Evolutionary conservation across 2,113 vertebrate species (phyloP), one percentile per base, ranked within the genome.

Genomic region (Neopipo cinnamomea): DNA sequence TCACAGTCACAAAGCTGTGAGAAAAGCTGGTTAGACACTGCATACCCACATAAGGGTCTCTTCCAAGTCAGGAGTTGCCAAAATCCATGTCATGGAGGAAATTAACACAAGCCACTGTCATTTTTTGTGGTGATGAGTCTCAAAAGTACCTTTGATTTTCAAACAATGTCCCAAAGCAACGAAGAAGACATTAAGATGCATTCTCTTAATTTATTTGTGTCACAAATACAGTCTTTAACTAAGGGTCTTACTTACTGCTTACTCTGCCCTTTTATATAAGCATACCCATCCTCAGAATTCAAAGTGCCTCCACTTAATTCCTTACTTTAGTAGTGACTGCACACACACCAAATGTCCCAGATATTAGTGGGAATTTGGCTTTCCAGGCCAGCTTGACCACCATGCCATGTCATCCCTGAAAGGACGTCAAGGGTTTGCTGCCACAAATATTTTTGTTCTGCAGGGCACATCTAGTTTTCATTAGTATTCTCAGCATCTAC

Each of bases 71-170:
- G 37, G n/a, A 39, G 12, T 18, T 25, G 21, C 24, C 35, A 46
- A 73, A 89, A 44, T 66, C 46, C 5, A 0, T 33, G 24, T 8
- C 9, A 33, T 7, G 3, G 21, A 83, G 12, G 31, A 44, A 74
- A 65, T 7, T 20, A 53, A 37, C 11, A 56, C 9, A 65, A 71
- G 21, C 9, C 21, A 73, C 17, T 28, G 21, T 28, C 42, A 30
- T 41, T 2, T 2, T 13, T 84, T 9, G 18, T 0, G 2, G 7
- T 6, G 9, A 8, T 55, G 19, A 68, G 19, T 49, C 31, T 66
- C 12, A 3, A 30, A 71, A 75, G 14, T 24, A 20, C 16, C 19
- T 58, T 42, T 63, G 39, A 27, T 82, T 79, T 83, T 59, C n/a
- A 46, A 33, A 44, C 35, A 63, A 19, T 35, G 55, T 56, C 24